Base-by-base conservation (phyloP, 1,140 invertebrate genomes). In the Dysdera silvatica region DNA sequence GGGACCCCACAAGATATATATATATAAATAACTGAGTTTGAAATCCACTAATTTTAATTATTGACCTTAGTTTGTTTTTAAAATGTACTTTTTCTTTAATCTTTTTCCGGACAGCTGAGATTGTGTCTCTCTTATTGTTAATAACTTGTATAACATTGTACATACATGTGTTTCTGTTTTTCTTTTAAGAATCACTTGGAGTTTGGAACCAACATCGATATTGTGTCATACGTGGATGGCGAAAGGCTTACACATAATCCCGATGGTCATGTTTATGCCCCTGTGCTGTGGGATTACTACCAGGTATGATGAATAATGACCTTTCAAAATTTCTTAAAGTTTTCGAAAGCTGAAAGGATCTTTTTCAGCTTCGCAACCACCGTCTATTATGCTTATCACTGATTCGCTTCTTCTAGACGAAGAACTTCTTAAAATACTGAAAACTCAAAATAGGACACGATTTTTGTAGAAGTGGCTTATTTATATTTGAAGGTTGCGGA, bases 261-360 rank as follows among this genome's bases (percentile, higher is more conserved):
- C n/a, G 80, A 81, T 60, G 91, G 90, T 8, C 51, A 80, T 68
- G 77, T 76, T 5, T 77, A 84, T 69, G 83, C 92, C 4, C 83
- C 87, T 55, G 78, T 87, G 18, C 87, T 97, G 0, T 96, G 93
- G 92, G 89, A 94, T 76, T 89, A 84, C 75, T 97, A 91, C 75
- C 76, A 82, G 71, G 76, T 78, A 65, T 32, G n/a, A n/a, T n/a
- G n/a, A n/a, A n/a, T 7, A 59, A 24, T 49, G 16, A 23, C 24
- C 20, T 32, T 37, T 33, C 10, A 28, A n/a, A 16, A 16, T 55
- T 55, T n/a, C 26, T 2, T n/a, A 23, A 20, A 14, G 26, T 2
- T 3, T 2, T 48, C 12, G 1, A n/a, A 12, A 48, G 4, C 2
- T n/a, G 10, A 3, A 52, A n/a, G 1, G 16, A 52, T 16, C 12